Conservation (phyloP, 2,888 invertebrate genomes). For the Piscicola geometra region DNA sequence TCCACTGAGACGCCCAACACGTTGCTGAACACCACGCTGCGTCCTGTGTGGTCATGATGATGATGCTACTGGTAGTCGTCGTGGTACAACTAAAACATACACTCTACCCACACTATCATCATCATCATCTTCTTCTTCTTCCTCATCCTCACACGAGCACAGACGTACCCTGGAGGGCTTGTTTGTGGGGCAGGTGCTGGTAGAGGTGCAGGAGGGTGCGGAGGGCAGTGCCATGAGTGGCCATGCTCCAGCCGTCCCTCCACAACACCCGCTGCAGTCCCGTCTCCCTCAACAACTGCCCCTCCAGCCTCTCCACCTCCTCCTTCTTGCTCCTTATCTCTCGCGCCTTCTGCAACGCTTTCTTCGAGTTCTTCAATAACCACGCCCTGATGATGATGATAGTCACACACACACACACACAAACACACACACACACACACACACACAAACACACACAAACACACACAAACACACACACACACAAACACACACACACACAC, state of each 20-base stretch:
- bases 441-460: constrained; percentile 18
- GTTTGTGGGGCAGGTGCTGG: neutral
- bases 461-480: constrained; percentile 12
- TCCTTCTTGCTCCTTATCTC: constrained; percentile 5
- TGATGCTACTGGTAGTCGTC: too few species aligned
- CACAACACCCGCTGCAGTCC: constrained; percentile 20
- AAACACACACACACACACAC: constrained; percentile 27
- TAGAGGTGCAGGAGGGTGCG: neutral
- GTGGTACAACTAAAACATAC: too few species aligned
- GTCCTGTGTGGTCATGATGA: neutral
- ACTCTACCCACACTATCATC: too few species aligned
- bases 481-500: constrained; percentile 21
- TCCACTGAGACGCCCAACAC: constrained; percentile 74
- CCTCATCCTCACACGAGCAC: neutral
- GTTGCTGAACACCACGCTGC: constrained; percentile 27
- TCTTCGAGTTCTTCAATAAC: constrained; percentile 17
- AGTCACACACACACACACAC: constrained; percentile 8
- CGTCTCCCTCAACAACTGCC: neutral
- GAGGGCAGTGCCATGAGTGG: constrained; percentile 17
- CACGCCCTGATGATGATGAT: neutral
- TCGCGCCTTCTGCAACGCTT: neutral
- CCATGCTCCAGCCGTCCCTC: constrained; percentile 23
- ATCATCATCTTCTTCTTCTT: constrained; percentile 1
- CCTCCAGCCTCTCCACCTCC: constrained; percentile 6
- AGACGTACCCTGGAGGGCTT: neutral